Base-by-base conservation (phyloP, 2,888 invertebrate genomes). In the Leucophenga montana region DNA sequence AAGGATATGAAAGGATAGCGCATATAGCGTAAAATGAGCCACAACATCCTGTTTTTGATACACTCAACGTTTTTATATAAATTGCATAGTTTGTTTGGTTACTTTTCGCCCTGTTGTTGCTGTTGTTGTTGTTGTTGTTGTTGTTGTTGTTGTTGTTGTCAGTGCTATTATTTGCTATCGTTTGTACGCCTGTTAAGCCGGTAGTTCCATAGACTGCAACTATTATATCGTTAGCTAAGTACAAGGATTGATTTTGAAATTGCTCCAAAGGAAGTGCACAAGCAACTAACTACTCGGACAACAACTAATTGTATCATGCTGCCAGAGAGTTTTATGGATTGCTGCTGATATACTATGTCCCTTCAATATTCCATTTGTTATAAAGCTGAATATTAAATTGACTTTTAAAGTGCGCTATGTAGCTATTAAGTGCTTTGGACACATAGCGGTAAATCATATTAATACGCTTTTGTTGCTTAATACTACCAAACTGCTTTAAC, bases 31-130 rank as follows among this genome's bases (percentile, higher is more conserved):
- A 64, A 48, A 64, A 64, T 48, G 62, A 64, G 62, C 62, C 69
- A 69, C 57, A 56, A 50, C 66, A 64, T 66, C 66, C 69, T 83
- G 80, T 75, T 72, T 61, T 73, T 75, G 82, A 83, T 80, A 78
- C 80, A 72, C 77, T 72, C 78, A 77, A 76, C 73, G 72, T 71
- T 78, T 77, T 75, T 77, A 82, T 83, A 78, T 82, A 83, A 82
- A 78, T 78, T 80, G 76, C 77, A 80, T 76, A 73, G 77, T 73
- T 64, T 73, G 77, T 66, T 48, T 71, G 72, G 71, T 71, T 77
- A 48, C 48, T 64, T 64, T 64, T 64, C 46, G 5, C 27, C n/a
- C n/a, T n/a, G n/a, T n/a, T n/a, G n/a, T n/a, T n/a, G n/a, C 14
- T 64, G 31, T 14, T 64, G 6, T 50, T 1, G 50, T 50, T 16